Conservation (phyloP, 2,797 vertebrate genomes). For the Oryzias dopingdopingensis region DNA sequence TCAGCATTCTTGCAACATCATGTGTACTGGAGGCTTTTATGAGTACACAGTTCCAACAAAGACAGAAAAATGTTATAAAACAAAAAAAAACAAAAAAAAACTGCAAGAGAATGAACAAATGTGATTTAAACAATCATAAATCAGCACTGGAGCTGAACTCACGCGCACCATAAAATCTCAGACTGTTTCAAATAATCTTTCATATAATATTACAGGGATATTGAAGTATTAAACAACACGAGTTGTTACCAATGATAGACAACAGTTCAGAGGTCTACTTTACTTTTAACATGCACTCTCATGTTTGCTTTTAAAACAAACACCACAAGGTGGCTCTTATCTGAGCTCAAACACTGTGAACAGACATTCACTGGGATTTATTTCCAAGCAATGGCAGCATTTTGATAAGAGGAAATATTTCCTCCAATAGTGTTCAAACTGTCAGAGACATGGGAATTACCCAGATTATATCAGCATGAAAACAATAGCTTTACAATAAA, state of each 20-base stretch:
- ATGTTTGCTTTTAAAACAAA: not conserved
- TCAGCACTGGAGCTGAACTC: too few relatives aligned
- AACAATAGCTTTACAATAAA: constrained; percentile 13
- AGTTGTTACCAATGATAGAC: too few relatives aligned
- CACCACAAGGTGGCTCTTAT: constrained; percentile 43
- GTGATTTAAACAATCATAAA: not conserved
- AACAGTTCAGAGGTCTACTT: too few relatives aligned
- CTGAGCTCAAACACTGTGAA: not conserved
- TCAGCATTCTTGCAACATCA: constrained; percentile 51
- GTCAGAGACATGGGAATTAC: constrained; percentile 4
- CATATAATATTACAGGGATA: too few relatives aligned
- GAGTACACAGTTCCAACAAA: constrained; percentile 13
- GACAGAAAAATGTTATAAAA: not conserved
- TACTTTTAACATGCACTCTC: too few relatives aligned
- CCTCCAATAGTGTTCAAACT: constrained; percentile 6
- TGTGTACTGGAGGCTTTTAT: constrained; percentile 33
- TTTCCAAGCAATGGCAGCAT: not conserved
- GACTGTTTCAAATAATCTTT: too few relatives aligned
- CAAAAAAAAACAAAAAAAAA: not conserved
- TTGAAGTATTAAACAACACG: too few relatives aligned
- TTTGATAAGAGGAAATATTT: constrained; percentile 36
- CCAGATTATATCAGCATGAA: constrained; percentile 9
- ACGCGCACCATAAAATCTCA: too few relatives aligned
- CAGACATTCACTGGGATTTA: constrained; percentile 6
- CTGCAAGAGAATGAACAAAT: not conserved